Evolutionary conservation across 2,888 invertebrate genomes (phyloP).

Genomic region (Agrotis segetum): DNA sequence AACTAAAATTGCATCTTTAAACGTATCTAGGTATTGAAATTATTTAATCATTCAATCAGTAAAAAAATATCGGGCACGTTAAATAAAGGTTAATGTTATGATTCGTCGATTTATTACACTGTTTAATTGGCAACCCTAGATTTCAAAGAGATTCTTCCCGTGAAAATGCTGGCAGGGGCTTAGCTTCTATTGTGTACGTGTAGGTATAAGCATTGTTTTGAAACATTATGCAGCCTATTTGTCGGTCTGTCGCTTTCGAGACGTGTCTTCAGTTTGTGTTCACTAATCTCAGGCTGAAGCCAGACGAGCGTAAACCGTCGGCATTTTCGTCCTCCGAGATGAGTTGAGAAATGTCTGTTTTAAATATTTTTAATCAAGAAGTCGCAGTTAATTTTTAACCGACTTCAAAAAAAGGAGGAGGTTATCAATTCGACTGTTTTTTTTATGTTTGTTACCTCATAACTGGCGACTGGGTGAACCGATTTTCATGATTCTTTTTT

Average conservation of each 20-base stretch:
- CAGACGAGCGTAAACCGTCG: constrained; percentile 17
- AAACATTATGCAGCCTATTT: constrained; percentile 50
- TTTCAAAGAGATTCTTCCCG: constrained; percentile 33
- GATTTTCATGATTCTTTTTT: too few species aligned
- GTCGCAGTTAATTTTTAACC: neutral
- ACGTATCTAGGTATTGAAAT: neutral
- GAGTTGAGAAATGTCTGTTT: constrained; percentile 11
- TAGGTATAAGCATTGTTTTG: constrained; percentile 42
- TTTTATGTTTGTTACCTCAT: too few species aligned
- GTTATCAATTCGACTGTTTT: too few species aligned
- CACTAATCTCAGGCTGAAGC: constrained; percentile 20
- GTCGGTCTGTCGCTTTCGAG: constrained; percentile 32
- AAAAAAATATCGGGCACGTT: neutral
- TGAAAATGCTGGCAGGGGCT: constrained; percentile 35
- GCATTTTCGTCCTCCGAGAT: constrained; percentile 29
- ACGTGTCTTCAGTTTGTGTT: constrained; percentile 24
- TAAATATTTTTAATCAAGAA: constrained; percentile 20
- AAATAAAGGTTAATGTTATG: neutral
- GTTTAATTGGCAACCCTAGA: constrained; percentile 16
- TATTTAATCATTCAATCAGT: neutral
- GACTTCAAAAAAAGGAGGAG: too few species aligned
- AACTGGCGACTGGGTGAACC: too few species aligned
- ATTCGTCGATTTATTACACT: neutral
- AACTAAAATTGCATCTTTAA: neutral
- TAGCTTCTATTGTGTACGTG: constrained; percentile 36